Base-by-base conservation (phyloP, 2,888 invertebrate genomes). In the Apotomis turbidana region DNA sequence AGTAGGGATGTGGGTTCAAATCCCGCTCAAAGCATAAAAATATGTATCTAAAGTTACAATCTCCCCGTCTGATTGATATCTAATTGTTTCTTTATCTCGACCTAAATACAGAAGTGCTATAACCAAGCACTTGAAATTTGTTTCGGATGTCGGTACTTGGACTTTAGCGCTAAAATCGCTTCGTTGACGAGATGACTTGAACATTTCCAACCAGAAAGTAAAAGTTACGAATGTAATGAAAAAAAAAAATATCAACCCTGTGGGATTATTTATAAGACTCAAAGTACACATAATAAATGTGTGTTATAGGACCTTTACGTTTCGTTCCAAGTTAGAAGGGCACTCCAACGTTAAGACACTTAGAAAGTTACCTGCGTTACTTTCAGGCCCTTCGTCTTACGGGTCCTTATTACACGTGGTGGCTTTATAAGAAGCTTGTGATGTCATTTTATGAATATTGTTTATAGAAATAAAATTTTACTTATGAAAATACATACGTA, bases 331-430 rank as follows among this genome's bases (percentile, higher is more conserved):
- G 55, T 9, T 64, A 8, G 13, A 70, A 54, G 54, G 55, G 38
- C 49, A 49, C 66, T 66, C 44, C 9, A 54, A 15, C 52, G 36
- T 55, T 59, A 44, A 66, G 55, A 9, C 44, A 5, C 54, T 71
- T 60, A n/a, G 38, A 15, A 71, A 67, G 66, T 71, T 67, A 46
- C 49, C 55, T 67, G 60, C 54, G 66, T 38, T 15, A 60, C 46
- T 51, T 62, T 63, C 57, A 5, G 41, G 36, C 36, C 8, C 41
- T 60, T 68, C 49, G 44, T 54, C 60, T 61, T 55, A 54, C 27
- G 13, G 5, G 12, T 36, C 27, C 55, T 66, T 66, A 66, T 57
- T 46, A 66, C 46, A 5, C 38, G 13, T 49, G 38, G 38, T 5
- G 13, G 6, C 27, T 1, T 51, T 62, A 9, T 41, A 54, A 63